A percentile compares a stretch with the other conserved stretches of the same genome.
Conservation (phyloP, 2,888 invertebrate genomes). For the Artemia sp. region DNA sequence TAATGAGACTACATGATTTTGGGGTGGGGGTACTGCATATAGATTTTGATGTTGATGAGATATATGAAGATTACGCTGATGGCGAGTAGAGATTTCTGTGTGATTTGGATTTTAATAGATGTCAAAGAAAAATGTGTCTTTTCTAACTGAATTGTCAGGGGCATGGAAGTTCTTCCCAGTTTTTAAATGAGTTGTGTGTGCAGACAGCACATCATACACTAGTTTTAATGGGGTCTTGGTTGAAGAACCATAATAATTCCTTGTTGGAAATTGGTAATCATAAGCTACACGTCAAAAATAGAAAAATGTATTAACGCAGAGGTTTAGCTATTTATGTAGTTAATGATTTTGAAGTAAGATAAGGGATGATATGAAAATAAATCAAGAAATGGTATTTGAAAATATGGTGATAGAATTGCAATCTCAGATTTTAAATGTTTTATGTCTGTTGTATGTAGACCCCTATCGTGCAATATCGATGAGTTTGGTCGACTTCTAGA, state of each 20-base stretch:
- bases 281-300: neutral
- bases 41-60: neutral
- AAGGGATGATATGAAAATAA: neutral
- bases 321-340: neutral
- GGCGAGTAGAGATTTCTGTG: neutral
- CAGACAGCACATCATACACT: neutral
- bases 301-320: constrained; percentile 7
- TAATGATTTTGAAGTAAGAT: neutral
- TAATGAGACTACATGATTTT: neutral
- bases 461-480: too few species aligned
- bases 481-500: too few species aligned
- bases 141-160: too few species aligned
- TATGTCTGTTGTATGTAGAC: too few species aligned
- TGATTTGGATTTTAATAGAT: neutral
- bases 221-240: neutral
- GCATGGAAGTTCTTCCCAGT: too few species aligned
- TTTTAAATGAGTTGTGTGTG: neutral
- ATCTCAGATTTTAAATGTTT: too few species aligned
- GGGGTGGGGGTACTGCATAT: neutral
- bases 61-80: neutral
- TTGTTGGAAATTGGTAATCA: neutral
- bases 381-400: constrained; percentile 3
- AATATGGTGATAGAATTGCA: neutral
- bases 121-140: neutral
- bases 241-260: too few species aligned